A percentile compares a stretch with the other conserved stretches of the same genome.
Evolutionary conservation across 2,888 invertebrate species (phyloP).

Genomic region (Caenorhabditis plicata): DNA sequence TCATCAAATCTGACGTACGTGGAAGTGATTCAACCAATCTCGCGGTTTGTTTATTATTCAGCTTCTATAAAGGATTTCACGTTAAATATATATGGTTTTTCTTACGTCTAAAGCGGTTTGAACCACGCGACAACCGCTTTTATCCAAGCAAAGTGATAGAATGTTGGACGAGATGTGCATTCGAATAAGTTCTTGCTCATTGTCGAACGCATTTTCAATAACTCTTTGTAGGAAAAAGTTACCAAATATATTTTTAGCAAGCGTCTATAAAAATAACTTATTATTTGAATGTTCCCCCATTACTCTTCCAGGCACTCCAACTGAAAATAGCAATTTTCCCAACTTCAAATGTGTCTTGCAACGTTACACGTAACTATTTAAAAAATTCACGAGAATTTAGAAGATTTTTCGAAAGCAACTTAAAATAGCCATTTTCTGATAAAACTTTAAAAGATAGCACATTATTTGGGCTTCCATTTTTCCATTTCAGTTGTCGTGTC

Average conservation of each 20-base stretch:
- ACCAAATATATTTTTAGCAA: constrained; percentile 37
- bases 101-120: constrained; percentile 47
- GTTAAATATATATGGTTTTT: not conserved
- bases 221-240: constrained; percentile 41
- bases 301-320: not conserved
- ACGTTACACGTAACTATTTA: not conserved
- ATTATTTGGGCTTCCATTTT: too few relatives aligned
- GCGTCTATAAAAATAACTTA: constrained; percentile 12
- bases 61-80: constrained; percentile 5
- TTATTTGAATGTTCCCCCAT: too few relatives aligned
- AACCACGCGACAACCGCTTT: constrained; percentile 54
- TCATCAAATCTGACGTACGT: constrained; percentile 2
- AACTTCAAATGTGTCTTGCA: too few relatives aligned
- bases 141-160: constrained; percentile 36
- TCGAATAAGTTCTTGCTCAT: constrained; percentile 26
- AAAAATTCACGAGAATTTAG: too few relatives aligned
- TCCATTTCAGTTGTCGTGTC: too few relatives aligned
- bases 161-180: constrained; percentile 15
- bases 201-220: constrained; percentile 17
- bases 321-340: too few relatives aligned
- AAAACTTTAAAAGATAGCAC: too few relatives aligned
- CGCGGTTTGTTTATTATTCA: constrained; percentile 4
- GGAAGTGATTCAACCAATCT: constrained; percentile 4
- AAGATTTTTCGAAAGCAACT: not conserved
- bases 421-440: not conserved